These are phyloP conservation scores for Diplazon laetatorius DNA, from an alignment of 2,888 invertebrate species.

Conservation along the genomic window DNA sequence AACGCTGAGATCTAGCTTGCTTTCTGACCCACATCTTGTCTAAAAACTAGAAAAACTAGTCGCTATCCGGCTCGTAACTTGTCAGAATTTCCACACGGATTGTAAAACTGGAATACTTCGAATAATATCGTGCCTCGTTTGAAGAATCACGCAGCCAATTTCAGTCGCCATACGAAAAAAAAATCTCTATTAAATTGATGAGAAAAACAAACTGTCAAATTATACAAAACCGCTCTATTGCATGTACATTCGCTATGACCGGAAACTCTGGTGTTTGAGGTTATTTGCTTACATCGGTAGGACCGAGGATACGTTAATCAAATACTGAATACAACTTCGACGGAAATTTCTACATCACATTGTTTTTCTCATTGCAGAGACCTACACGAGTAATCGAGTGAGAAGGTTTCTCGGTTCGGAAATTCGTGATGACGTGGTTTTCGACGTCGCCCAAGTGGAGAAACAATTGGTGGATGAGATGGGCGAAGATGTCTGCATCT, in stretches of 20 bases:
- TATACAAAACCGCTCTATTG: constrained; percentile 8
- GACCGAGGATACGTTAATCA: too few relatives aligned
- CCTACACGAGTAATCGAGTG: constrained; percentile 87
- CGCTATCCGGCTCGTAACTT: too few relatives aligned
- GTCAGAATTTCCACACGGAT: too few relatives aligned
- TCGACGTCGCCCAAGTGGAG: constrained; percentile 89
- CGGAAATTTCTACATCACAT: too few relatives aligned
- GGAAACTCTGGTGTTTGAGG: neutral
- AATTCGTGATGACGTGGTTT: constrained; percentile 83
- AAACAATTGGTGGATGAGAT: constrained; percentile 90
- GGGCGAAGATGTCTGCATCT: constrained; percentile 90
- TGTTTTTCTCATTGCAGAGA: constrained; percentile 83
- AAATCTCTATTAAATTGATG: too few relatives aligned
- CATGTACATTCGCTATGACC: neutral
- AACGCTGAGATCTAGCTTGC: too few relatives aligned
- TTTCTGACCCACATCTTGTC: too few relatives aligned
- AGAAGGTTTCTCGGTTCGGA: constrained; percentile 83
- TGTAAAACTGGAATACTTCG: neutral
- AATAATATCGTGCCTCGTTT: neutral
- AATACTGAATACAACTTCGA: neutral
- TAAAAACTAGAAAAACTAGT: too few relatives aligned
- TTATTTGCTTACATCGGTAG: neutral
- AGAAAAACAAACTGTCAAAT: too few relatives aligned
- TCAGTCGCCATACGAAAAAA: too few relatives aligned
- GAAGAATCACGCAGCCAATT: neutral